Conservation (phyloP, 1,140 invertebrate genomes). For the Gonioctena quinquepunctata region DNA sequence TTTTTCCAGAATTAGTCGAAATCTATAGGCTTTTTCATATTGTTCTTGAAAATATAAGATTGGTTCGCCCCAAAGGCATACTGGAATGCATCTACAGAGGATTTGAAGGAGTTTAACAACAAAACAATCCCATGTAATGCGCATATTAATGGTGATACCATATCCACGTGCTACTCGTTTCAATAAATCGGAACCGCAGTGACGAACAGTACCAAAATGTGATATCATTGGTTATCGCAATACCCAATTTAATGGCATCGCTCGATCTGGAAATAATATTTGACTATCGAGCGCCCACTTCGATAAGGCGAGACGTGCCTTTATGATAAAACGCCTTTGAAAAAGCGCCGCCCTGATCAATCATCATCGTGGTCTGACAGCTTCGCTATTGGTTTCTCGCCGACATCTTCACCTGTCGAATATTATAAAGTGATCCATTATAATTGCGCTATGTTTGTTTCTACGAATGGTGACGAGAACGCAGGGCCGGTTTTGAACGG, state of each 20-base stretch:
- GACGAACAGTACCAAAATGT: neutral
- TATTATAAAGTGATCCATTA: conserved; percentile 9
- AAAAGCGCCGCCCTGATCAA: conserved; percentile 34
- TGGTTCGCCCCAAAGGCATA: too few species aligned
- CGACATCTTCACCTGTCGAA: conserved; percentile 40
- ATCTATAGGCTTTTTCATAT: too few species aligned
- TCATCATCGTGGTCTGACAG: conserved; percentile 34
- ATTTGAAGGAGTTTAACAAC: too few species aligned
- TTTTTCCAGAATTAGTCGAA: too few species aligned
- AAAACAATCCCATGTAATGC: too few species aligned
- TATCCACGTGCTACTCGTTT: too few species aligned
- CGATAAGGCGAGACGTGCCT: neutral
- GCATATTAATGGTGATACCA: too few species aligned
- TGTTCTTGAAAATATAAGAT: too few species aligned
- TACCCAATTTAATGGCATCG: neutral
- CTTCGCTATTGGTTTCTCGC: conserved; percentile 33
- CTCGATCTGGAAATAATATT: neutral
- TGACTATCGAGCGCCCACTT: too few species aligned
- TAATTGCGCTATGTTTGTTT: neutral
- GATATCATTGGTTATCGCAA: neutral
- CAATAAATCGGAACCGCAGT: neutral
- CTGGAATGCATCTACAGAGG: too few species aligned
- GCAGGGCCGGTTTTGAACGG: too few species aligned
- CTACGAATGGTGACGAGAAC: too few species aligned
- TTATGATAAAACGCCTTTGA: conserved; percentile 27